Base-by-base conservation (phyloP, 2,113 vertebrate species). In the Chaetura pelagica region DNA sequence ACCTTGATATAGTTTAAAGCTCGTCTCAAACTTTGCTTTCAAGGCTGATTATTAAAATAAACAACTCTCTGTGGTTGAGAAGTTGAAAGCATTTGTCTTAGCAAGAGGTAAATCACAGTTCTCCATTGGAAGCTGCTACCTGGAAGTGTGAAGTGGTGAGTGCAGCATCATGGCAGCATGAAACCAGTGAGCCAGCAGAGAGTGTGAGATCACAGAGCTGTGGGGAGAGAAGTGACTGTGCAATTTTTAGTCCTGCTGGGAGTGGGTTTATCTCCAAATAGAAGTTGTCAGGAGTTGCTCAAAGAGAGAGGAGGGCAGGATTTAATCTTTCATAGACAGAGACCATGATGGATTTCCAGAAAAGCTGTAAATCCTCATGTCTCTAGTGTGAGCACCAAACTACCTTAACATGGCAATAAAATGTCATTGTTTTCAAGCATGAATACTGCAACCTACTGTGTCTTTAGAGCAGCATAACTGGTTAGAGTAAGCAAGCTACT, bases 381-480 rank as follows among this genome's bases (percentile, higher is more conserved):
- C 32, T 78, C 52, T 69, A 32, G 66, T 4, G 2, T 86, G 51
- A 75, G 26, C 85, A 74, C 6, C 6, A 51, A 66, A 29, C 76
- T 61, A 40, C 81, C 77, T 79, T 72, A 66, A 75, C 76, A 64
- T 5, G 6, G 90, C 88, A 96, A 96, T 89, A 94, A 89, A 89
- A 52, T 48, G n/a, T 81, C 27, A 68, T 64, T 81, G 61, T 77
- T 88, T 72, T 34, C 63, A 42, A 87, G 79, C 80, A 77, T 1
- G 19, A 68, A 23, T 35, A 68, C 76, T 84, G 82, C 61, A 66
- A 75, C 23, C 42, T 8, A 1, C 82, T 80, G 54, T 66, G 79
- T 84, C 19, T 77, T 84, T 24, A 38, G 79, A 84, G 80, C 91
- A 87, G 75, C 57, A 23, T 27, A 17, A 15, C 9, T 90, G 51